phyloP scores from a whole-genome alignment of 2,113 vertebrate species.

The Sturnus vulgaris region DNA sequence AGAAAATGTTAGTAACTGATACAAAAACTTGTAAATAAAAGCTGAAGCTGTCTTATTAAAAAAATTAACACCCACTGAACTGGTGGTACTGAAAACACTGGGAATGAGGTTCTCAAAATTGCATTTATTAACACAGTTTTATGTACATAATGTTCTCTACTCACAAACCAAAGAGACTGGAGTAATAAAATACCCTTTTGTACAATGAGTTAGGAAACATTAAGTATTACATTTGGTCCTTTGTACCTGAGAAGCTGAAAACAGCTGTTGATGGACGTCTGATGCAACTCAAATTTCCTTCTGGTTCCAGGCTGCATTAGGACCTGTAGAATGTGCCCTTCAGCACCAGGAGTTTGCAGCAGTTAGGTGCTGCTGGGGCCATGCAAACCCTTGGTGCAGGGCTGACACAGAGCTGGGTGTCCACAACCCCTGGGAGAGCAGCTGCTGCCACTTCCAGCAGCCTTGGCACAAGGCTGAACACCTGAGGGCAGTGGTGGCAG shows the following conservation, averaged over 20 bases:
- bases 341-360: background rate
- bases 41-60: background rate
- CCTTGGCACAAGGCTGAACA: background rate
- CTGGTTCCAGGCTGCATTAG: constrained; percentile 7
- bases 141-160: constrained; percentile 62
- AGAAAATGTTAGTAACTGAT: background rate
- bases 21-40: background rate
- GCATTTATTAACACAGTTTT: constrained; percentile 72
- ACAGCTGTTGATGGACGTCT: constrained; percentile 50
- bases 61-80: background rate
- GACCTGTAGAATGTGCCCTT: background rate
- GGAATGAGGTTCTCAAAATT: constrained; percentile 54
- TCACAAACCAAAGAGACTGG: constrained; percentile 56
- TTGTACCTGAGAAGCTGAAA: constrained; percentile 79
- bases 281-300: constrained; percentile 44
- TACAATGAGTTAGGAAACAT: constrained; percentile 64
- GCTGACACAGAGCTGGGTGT: background rate
- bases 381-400: background rate
- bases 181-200: constrained; percentile 70
- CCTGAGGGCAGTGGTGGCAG: background rate
- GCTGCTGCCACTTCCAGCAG: background rate
- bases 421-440: background rate
- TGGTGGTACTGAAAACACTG: constrained; percentile 40
- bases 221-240: constrained; percentile 70
- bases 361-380: background rate